Evolutionary conservation across 1,140 invertebrate species (phyloP).

Genomic region (Belonocnema kinseyi): DNA sequence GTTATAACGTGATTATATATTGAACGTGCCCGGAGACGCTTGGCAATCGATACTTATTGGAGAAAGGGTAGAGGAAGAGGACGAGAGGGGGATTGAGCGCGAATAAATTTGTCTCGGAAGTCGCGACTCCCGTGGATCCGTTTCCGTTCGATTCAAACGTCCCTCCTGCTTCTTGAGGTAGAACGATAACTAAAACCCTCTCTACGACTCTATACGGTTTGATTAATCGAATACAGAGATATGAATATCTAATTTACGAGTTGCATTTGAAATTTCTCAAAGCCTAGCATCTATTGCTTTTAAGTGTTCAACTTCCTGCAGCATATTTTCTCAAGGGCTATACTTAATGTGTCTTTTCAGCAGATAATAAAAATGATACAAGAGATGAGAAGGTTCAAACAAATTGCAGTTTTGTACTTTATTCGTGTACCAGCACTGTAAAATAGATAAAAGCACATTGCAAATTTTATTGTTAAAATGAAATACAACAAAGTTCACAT

Average conservation of each 20-base stretch:
- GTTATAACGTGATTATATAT: slow-evolving; percentile 52
- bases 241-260: slow-evolving; percentile 17
- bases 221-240: slow-evolving; percentile 22
- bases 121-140: slow-evolving; percentile 32
- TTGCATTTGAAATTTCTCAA: neutral
- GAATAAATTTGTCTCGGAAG: slow-evolving; percentile 47
- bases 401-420: too few relatives aligned
- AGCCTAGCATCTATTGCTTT: neutral
- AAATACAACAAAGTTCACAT: too few relatives aligned
- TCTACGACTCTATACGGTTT: neutral
- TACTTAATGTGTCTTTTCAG: neutral
- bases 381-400: too few relatives aligned
- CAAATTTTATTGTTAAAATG: too few relatives aligned
- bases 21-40: slow-evolving; percentile 44
- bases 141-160: slow-evolving; percentile 26
- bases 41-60: slow-evolving; percentile 47
- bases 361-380: neutral
- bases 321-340: neutral
- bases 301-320: neutral
- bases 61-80: slow-evolving; percentile 30
- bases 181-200: neutral
- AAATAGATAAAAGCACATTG: too few relatives aligned
- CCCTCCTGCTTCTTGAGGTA: slow-evolving; percentile 3
- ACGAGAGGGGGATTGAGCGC: slow-evolving; percentile 30
- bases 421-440: too few relatives aligned